Conservation (phyloP, 1,140 invertebrate species). For the Temnothorax nylanderi region DNA sequence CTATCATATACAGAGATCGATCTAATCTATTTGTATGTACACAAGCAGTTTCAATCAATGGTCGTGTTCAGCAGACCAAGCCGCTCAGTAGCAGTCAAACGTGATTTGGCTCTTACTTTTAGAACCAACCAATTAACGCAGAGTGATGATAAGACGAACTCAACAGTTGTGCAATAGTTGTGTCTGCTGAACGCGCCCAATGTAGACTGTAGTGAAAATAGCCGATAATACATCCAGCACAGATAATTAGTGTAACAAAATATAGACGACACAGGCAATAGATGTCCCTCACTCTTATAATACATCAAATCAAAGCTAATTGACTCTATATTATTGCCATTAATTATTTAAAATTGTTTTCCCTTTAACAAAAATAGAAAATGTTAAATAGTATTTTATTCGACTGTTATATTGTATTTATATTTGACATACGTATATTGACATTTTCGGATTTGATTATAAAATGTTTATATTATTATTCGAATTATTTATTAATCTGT, state of each 20-base stretch:
- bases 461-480: not conserved
- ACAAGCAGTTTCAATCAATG: not conserved
- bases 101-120: too few relatives aligned
- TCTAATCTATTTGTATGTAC: not conserved
- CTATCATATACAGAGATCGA: not conserved
- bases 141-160: too few relatives aligned
- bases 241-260: not conserved
- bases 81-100: too few relatives aligned
- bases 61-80: too few relatives aligned
- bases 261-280: conserved; percentile 13
- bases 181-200: too few relatives aligned
- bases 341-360: not conserved
- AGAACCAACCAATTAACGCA: too few relatives aligned
- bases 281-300: not conserved
- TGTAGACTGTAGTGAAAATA: not conserved
- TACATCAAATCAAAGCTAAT: not conserved
- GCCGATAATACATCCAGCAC: not conserved
- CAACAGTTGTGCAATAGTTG: too few relatives aligned
- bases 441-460: not conserved
- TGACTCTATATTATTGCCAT: not conserved
- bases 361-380: not conserved
- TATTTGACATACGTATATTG: too few relatives aligned
- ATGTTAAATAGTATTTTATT: not conserved
- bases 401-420: not conserved
- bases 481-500: not conserved